Evolutionary conservation across 1,140 invertebrate species (phyloP).

Genomic region (Tenebrio molitor): DNA sequence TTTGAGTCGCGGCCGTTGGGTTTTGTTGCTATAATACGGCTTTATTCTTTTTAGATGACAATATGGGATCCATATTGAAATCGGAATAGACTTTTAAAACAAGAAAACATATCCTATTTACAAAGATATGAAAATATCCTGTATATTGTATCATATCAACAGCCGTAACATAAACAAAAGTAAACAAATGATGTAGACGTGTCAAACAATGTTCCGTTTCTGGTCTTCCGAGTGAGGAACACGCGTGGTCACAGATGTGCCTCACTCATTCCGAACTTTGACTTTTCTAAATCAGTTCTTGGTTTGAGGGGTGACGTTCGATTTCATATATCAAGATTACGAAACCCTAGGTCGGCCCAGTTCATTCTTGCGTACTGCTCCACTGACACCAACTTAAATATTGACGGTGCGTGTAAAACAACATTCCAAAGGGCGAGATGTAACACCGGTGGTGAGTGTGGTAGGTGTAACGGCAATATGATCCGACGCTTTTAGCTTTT

Average conservation of each 20-base stretch:
- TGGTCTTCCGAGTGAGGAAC: conserved; percentile 45
- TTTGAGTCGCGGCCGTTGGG: not conserved
- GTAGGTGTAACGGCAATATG: not conserved
- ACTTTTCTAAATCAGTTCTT: conserved; percentile 57
- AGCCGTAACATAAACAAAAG: conserved; percentile 47
- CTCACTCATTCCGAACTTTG: conserved; percentile 55
- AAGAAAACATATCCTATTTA: conserved; percentile 41
- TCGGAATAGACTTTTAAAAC: conserved; percentile 35
- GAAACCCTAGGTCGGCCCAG: conserved; percentile 40
- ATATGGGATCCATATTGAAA: conserved; percentile 37
- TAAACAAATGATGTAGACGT: conserved; percentile 50
- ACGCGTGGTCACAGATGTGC: conserved; percentile 54
- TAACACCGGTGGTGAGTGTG: not conserved
- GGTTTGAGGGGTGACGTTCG: conserved; percentile 40
- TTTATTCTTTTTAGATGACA: conserved; percentile 34
- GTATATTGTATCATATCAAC: conserved; percentile 40
- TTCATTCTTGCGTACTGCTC: not conserved
- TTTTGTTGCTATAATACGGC: conserved; percentile 23
- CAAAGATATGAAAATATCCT: conserved; percentile 40
- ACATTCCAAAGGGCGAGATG: not conserved
- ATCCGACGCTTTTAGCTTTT: not conserved
- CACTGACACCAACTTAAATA: conserved; percentile 6
- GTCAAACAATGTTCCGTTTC: conserved; percentile 49
- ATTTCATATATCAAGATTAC: conserved; percentile 45
- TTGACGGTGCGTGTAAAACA: not conserved